phyloP scores from a whole-genome alignment of 1,140 invertebrate genomes.

The Pristionchus pacificus region DNA sequence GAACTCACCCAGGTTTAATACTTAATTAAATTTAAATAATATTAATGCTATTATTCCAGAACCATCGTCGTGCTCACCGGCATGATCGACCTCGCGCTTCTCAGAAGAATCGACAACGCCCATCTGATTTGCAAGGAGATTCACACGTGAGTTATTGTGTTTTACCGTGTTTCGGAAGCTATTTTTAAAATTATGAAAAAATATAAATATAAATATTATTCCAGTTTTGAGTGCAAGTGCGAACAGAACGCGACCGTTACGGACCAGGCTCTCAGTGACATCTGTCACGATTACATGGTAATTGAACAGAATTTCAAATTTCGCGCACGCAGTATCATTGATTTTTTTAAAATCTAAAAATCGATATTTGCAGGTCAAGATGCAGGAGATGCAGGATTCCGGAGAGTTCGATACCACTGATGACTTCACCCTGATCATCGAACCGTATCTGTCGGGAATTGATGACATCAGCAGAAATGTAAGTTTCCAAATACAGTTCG shows the following conservation, averaged over 20 bases:
- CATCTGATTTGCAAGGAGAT: slow-evolving; percentile 41
- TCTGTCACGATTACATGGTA: slow-evolving; percentile 32
- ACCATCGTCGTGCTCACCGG: slow-evolving; percentile 40
- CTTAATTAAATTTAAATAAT: not conserved
- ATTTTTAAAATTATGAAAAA: not conserved
- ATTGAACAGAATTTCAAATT: slow-evolving; percentile 6
- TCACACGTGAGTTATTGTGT: slow-evolving; percentile 38
- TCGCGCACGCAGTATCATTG: not conserved
- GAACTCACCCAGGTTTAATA: slow-evolving; percentile 56
- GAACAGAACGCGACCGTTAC: slow-evolving; percentile 34
- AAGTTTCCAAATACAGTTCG: slow-evolving; percentile 58
- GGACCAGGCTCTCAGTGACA: slow-evolving; percentile 31
- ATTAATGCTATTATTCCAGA: slow-evolving; percentile 32
- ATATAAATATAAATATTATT: slow-evolving; percentile 11
- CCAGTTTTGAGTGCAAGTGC: slow-evolving; percentile 43
- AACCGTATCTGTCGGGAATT: slow-evolving; percentile 28
- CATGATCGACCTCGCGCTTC: slow-evolving; percentile 42
- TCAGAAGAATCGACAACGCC: slow-evolving; percentile 32
- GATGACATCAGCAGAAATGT: slow-evolving; percentile 15
- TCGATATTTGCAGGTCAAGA: not conserved
- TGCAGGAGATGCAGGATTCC: slow-evolving; percentile 30
- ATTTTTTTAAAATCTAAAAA: not conserved
- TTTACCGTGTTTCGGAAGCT: not conserved
- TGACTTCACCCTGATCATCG: slow-evolving; percentile 58
- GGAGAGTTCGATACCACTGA: slow-evolving; percentile 58